These are phyloP conservation scores for Rhipidura dahli DNA, from an alignment of 2,113 vertebrate species.

Conservation along the genomic window DNA sequence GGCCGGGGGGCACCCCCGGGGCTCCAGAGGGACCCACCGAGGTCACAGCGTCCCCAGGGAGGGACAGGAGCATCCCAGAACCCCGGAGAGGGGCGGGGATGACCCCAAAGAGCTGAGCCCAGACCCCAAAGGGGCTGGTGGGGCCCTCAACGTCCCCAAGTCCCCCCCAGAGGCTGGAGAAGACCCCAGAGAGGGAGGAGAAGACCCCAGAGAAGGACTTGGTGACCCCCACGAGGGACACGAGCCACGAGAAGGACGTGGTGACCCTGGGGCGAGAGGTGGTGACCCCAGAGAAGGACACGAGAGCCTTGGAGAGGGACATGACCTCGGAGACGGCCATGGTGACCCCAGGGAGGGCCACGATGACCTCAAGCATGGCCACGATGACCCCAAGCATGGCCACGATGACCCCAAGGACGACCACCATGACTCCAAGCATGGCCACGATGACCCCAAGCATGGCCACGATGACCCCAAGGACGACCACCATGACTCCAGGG, in stretches of 20 bases:
- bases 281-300: rapidly evolving
- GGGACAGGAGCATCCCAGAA: not conserved
- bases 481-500: no score
- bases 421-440: no score
- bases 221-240: rapidly evolving
- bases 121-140: not conserved
- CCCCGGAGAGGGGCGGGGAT: rapidly evolving
- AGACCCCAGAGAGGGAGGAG: not conserved
- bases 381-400: rapidly evolving
- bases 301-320: not conserved
- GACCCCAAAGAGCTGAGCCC: not conserved
- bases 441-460: rapidly evolving
- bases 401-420: rapidly evolving
- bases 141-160: no score
- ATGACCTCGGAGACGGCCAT: rapidly evolving
- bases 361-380: rapidly evolving
- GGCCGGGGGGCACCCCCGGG: not conserved
- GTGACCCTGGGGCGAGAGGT: not conserved
- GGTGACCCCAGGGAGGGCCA: rapidly evolving
- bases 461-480: no score
- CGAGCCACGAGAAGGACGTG: not conserved
- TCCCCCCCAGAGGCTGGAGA: no score
- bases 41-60: not conserved
- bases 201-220: rapidly evolving
- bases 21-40: no score